These are phyloP conservation scores for Actenoides lindsayi DNA, from an alignment of 2,113 vertebrate species.

Conservation along the genomic window DNA sequence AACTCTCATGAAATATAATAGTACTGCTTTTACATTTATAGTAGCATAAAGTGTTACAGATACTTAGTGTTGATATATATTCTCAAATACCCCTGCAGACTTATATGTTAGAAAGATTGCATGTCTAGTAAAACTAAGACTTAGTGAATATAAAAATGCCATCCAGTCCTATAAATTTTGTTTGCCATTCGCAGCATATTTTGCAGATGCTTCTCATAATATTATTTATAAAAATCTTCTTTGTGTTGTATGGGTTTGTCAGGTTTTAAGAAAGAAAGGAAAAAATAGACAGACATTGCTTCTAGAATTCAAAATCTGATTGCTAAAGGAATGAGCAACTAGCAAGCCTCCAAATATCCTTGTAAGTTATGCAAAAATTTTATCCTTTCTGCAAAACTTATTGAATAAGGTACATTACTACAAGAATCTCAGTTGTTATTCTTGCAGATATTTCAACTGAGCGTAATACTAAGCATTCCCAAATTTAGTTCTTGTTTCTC, in stretches of 20 bases:
- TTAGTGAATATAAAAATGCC: conserved; percentile 28
- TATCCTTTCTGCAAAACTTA: background rate
- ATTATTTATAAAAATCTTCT: background rate
- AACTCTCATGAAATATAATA: background rate
- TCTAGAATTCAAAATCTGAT: background rate
- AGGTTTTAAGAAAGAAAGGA: background rate
- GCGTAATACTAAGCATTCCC: background rate
- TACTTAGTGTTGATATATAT: conserved; percentile 37
- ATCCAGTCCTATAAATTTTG: background rate
- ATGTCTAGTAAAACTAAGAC: conserved; percentile 14
- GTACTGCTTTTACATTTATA: conserved; percentile 24
- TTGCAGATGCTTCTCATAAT: background rate
- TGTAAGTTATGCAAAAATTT: background rate
- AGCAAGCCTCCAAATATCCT: background rate
- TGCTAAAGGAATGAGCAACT: background rate
- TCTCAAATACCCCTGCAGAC: background rate
- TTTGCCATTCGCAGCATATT: background rate
- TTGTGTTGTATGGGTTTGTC: background rate
- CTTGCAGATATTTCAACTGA: background rate
- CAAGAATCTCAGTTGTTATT: background rate
- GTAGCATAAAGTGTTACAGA: background rate
- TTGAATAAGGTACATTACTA: background rate
- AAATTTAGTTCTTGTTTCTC: background rate
- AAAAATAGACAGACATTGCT: background rate
- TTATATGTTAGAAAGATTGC: conserved; percentile 12